Evolutionary conservation across 1,140 invertebrate species (phyloP).

Genomic region (Zaprionus davidi): DNA sequence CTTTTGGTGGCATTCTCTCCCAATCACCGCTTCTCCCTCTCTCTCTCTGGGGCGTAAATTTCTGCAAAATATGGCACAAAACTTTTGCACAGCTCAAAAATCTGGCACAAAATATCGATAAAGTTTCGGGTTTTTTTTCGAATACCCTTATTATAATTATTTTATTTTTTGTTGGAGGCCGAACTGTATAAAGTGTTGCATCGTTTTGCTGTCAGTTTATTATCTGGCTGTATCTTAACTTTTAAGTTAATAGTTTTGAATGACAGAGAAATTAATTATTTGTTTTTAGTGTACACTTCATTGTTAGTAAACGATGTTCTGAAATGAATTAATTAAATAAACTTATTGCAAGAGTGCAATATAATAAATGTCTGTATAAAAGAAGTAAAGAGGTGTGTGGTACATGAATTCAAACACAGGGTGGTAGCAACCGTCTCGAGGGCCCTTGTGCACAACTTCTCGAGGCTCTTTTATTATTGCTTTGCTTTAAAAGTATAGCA

Average conservation of each 20-base stretch:
- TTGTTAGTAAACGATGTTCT: too few species aligned
- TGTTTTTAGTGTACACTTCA: too few species aligned
- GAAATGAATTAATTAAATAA: too few species aligned
- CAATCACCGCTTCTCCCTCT: too few species aligned
- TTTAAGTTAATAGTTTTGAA: not conserved
- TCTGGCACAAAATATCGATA: conserved; percentile 37
- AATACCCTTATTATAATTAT: conserved; percentile 9
- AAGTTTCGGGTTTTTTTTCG: conserved; percentile 19
- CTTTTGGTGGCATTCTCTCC: not conserved
- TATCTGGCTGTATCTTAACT: conserved; percentile 15
- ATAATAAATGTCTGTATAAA: too few species aligned
- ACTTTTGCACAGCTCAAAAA: conserved; percentile 43
- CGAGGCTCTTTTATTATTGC: too few species aligned
- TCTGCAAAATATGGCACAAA: conserved; percentile 28
- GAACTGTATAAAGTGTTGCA: not conserved
- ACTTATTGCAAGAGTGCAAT: too few species aligned
- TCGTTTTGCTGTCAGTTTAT: conserved; percentile 2
- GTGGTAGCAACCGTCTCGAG: too few species aligned
- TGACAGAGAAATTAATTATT: not conserved
- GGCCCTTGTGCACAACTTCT: too few species aligned
- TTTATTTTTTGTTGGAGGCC: not conserved
- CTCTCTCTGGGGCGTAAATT: conserved; percentile 11
- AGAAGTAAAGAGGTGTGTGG: too few species aligned
- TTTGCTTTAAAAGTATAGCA: too few species aligned
- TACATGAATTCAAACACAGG: too few species aligned